phyloP scores from a whole-genome alignment of 2,113 vertebrate genomes.

The Microcebus ravelobensis region DNA sequence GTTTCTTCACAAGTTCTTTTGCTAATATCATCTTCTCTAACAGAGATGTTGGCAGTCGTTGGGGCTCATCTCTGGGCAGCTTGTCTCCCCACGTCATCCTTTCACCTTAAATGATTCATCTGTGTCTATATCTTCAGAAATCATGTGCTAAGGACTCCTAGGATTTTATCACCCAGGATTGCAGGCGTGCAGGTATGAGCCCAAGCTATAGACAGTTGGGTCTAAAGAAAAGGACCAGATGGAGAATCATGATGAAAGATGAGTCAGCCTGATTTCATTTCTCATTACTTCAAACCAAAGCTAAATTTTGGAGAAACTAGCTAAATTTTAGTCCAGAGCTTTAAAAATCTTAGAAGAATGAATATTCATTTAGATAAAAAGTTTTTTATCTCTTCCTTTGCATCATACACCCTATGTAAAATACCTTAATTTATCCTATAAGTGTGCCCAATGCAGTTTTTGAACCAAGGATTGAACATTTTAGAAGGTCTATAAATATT shows the following conservation, averaged over 20 bases:
- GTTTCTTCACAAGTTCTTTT: not conserved
- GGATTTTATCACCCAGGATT: not conserved
- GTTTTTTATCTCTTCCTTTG: not conserved
- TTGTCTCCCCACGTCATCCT: not conserved
- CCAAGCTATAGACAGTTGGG: not conserved
- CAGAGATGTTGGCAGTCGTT: not conserved
- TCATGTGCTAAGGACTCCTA: not conserved
- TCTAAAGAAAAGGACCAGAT: slow-evolving; percentile 48
- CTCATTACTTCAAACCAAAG: slow-evolving; percentile 53
- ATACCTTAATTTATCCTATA: slow-evolving; percentile 22
- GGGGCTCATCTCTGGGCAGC: not conserved
- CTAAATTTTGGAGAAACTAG: slow-evolving; percentile 37
- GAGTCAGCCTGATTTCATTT: slow-evolving; percentile 60
- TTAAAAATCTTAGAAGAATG: slow-evolving; percentile 58
- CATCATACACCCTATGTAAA: slow-evolving; percentile 34
- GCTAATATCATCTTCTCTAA: not conserved
- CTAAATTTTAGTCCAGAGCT: slow-evolving; percentile 41
- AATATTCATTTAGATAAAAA: slow-evolving; percentile 63
- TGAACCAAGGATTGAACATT: not conserved
- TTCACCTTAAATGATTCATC: not conserved
- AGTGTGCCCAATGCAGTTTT: not conserved
- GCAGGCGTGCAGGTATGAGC: not conserved
- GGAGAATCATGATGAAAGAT: slow-evolving; percentile 57
- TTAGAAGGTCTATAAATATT: not conserved
- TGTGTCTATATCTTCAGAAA: not conserved